Conservation (phyloP, 2,113 vertebrate species). For the Tachysurus vachellii region DNA sequence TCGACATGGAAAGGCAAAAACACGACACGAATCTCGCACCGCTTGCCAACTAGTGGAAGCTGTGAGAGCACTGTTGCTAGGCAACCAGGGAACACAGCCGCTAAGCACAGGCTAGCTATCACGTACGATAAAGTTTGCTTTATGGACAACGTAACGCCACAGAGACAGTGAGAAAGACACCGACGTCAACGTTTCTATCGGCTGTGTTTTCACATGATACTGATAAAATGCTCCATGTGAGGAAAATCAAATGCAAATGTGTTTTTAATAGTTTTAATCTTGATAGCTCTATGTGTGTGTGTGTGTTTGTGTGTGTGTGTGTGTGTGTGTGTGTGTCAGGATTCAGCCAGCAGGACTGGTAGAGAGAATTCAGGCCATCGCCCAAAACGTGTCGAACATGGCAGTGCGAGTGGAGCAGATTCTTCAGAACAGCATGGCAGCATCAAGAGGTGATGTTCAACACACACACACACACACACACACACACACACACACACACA, state of each 20-base stretch:
- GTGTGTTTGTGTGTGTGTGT: constrained; percentile 20
- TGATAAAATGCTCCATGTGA: background rate
- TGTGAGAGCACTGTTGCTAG: background rate
- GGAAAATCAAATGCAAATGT: background rate
- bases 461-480: background rate
- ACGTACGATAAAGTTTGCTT: background rate
- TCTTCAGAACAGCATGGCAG: constrained; percentile 84
- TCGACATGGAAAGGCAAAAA: background rate
- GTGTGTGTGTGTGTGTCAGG: constrained; percentile 66
- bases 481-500: constrained; percentile 18
- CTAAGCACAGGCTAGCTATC: background rate
- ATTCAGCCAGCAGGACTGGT: constrained; percentile 82
- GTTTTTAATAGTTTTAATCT: background rate
- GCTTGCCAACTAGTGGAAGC: background rate
- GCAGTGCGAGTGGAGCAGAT: constrained; percentile 93
- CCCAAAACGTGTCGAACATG: constrained; percentile 94
- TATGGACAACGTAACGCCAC: background rate
- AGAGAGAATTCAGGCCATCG: constrained; percentile 95
- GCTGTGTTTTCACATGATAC: background rate
- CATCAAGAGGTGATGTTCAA: constrained; percentile 75
- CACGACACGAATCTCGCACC: background rate
- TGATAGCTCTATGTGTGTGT: background rate
- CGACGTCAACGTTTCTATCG: background rate
- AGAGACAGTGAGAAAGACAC: background rate
- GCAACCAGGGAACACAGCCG: background rate